Evolutionary conservation across 2,888 invertebrate species (phyloP).

Genomic region (Chirona hameri): DNA sequence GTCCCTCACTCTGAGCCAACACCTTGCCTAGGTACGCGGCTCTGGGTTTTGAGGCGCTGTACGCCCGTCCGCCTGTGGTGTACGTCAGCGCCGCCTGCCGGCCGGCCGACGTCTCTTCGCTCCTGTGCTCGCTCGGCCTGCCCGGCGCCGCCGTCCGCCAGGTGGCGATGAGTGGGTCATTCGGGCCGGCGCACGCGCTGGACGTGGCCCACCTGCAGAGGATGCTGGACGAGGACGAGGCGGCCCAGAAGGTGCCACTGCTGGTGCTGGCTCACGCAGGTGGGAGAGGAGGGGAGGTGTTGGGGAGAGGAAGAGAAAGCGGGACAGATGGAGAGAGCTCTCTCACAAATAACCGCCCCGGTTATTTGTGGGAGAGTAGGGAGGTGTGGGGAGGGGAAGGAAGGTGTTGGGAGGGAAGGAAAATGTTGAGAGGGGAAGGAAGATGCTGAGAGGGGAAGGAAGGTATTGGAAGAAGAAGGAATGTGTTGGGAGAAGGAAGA

Average conservation of each 20-base stretch:
- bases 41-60: constrained; percentile 77
- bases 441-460: too few relatives aligned
- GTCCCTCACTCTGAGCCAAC: neutral
- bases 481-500: too few relatives aligned
- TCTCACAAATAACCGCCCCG: too few relatives aligned
- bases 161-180: constrained; percentile 71
- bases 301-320: too few relatives aligned
- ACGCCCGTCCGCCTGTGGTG: constrained; percentile 71
- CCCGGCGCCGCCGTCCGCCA: constrained; percentile 51
- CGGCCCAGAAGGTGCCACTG: constrained; percentile 68
- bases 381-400: too few relatives aligned
- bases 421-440: neutral
- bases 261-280: constrained; percentile 57
- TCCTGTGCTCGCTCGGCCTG: neutral
- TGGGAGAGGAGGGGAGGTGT: constrained; percentile 8
- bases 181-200: constrained; percentile 72
- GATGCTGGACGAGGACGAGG: constrained; percentile 72
- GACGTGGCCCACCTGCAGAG: constrained; percentile 76
- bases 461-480: too few relatives aligned
- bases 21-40: constrained; percentile 61
- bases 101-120: constrained; percentile 39
- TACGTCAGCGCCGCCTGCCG: constrained; percentile 50
- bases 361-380: too few relatives aligned
- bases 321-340: too few relatives aligned
- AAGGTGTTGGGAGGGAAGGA: neutral